Base-by-base conservation (phyloP, 2,113 vertebrate genomes). In the Laterallus jamaicensis region DNA sequence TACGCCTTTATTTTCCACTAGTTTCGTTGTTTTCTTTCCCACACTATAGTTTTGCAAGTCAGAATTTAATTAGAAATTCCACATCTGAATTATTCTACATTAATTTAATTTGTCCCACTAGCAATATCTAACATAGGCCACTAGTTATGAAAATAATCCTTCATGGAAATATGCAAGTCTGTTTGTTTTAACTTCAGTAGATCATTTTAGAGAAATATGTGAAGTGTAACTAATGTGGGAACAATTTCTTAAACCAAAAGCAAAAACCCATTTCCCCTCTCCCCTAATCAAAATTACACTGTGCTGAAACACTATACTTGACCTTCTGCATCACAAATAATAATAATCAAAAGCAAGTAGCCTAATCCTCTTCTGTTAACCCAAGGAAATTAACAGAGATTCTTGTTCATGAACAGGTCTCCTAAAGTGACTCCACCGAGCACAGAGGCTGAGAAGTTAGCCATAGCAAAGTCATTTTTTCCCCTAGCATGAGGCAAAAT, bases 281-380 rank as follows among this genome's bases (percentile, higher is more conserved):
- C 84, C 32, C 56, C 39, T 90, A 79, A 77, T 10, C 11, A 15
- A 71, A 92, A 84, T 64, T 63, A 62, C 67, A 76, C 40, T 21
- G 14, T 69, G 52, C 17, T 85, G 74, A 81, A 91, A 73, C 82
- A 87, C 18, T 81, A 83, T 24, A 92, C 31, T 39, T 86, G 68
- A 93, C 59, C n/a, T 93, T 90, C 55, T 81, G 40, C 20, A 93
- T 47, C 44, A 71, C 47, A 76, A 78, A 54, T 86, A 60, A 86
- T 68, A 94, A 96, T 81, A 92, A 88, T 35, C 71, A 75, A 84
- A 86, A 86, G 62, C 49, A 92, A 94, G 92, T 32, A 90, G 62
- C n/a, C 21, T 90, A 78, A 88, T 88, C 73, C n/a, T 82, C 42
- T 77, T 58, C 12, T 78, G 68, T 84, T 92, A 86, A 78, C 60